Evolutionary conservation across 2,113 vertebrate genomes (phyloP).

Genomic region (Nansenia antarctica): DNA sequence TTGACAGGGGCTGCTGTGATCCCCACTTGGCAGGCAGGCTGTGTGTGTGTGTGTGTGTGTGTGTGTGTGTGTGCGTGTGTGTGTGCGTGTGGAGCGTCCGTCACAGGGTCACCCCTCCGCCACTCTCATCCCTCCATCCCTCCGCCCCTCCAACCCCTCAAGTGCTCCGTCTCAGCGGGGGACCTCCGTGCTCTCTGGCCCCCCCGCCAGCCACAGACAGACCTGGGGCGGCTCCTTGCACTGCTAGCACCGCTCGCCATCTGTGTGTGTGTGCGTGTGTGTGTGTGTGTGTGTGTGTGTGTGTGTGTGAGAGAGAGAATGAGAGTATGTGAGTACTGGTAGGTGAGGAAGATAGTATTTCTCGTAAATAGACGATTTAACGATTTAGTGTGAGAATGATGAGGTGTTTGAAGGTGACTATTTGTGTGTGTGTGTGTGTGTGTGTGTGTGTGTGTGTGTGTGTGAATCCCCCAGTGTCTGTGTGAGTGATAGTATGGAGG

Average conservation of each 20-base stretch:
- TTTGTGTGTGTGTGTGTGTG: constrained; percentile 7
- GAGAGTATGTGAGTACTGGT: too few species aligned
- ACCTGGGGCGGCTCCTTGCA: neutral
- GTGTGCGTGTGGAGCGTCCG: constrained; percentile 2
- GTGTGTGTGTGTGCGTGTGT: constrained; percentile 6
- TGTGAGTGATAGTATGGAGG: constrained; percentile 20
- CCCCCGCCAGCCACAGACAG: neutral
- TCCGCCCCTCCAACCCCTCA: neutral
- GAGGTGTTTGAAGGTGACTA: too few species aligned
- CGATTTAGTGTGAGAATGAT: too few species aligned
- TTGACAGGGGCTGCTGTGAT: neutral
- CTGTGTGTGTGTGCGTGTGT: constrained; percentile 1
- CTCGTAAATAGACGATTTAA: too few species aligned
- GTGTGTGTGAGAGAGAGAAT: too few species aligned
- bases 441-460: neutral
- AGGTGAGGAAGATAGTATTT: too few species aligned
- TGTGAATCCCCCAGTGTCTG: neutral
- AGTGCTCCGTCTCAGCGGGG: neutral
- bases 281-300: neutral
- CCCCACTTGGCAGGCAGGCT: constrained; percentile 3
- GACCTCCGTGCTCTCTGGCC: neutral
- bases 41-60: constrained; percentile 3
- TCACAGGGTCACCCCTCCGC: constrained; percentile 4
- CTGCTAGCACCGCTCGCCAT: neutral
- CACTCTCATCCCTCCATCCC: neutral